A percentile compares a stretch with the other conserved stretches of the same genome.
Conservation (phyloP, 2,113 vertebrate species). For the Mystacornis crossleyi region DNA sequence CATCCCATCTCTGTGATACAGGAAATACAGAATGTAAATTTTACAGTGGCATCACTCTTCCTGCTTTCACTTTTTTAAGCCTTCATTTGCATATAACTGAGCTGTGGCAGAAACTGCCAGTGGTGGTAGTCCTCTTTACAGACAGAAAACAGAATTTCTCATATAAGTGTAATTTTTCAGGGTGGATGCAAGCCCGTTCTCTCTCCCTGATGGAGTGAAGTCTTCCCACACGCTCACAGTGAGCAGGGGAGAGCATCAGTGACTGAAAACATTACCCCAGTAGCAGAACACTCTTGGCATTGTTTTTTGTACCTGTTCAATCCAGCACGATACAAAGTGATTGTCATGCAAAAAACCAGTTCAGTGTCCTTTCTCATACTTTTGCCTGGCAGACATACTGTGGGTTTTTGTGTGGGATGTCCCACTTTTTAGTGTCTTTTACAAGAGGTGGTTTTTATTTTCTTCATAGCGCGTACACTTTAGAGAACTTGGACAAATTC, state of each 20-base stretch:
- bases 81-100: background rate
- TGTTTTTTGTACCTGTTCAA: background rate
- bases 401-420: background rate
- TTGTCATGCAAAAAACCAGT: background rate
- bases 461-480: background rate
- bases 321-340: background rate
- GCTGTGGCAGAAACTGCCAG: background rate
- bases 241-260: background rate
- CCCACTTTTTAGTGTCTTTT: background rate
- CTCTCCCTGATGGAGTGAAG: background rate
- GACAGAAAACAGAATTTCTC: background rate
- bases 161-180: background rate
- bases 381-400: background rate
- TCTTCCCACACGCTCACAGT: background rate
- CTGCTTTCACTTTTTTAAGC: background rate
- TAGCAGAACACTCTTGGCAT: background rate
- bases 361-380: background rate
- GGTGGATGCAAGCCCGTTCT: background rate
- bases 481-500: background rate
- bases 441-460: background rate
- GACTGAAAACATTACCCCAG: background rate
- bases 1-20: background rate
- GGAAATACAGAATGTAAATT: background rate
- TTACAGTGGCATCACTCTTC: background rate
- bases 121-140: background rate